Conservation (phyloP, 1,140 invertebrate genomes). For the Heliconius hewitsoni region DNA sequence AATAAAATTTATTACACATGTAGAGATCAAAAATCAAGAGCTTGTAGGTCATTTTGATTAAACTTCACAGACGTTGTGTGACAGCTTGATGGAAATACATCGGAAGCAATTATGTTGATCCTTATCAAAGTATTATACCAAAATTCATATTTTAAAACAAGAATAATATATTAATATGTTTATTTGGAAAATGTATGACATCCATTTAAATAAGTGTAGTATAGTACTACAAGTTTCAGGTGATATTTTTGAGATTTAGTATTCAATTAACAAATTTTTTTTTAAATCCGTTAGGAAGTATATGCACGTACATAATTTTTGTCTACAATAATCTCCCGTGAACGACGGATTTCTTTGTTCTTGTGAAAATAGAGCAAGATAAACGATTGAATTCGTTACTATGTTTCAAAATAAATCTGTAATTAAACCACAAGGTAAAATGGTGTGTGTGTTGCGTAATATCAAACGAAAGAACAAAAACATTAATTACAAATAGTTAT, state of each 20-base stretch:
- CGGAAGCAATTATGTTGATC: slow-evolving; percentile 34
- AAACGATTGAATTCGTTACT: not conserved
- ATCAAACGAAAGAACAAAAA: not conserved
- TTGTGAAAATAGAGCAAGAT: not conserved
- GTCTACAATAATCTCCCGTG: not conserved
- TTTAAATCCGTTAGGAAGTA: not conserved
- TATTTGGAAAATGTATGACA: no score
- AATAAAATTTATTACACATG: not conserved
- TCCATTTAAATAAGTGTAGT: not conserved
- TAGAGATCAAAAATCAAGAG: slow-evolving; percentile 6
- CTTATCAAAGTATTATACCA: slow-evolving; percentile 25
- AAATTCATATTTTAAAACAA: not conserved
- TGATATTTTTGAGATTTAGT: no score
- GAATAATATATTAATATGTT: no score
- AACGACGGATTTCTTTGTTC: not conserved
- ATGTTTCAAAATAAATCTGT: no score
- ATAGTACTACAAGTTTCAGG: not conserved
- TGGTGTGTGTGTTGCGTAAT: no score
- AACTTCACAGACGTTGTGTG: slow-evolving; percentile 30
- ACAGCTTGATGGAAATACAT: slow-evolving; percentile 39
- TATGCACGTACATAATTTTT: not conserved
- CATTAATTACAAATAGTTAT: not conserved
- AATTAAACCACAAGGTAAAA: no score
- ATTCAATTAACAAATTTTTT: not conserved
- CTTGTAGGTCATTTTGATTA: slow-evolving; percentile 35